Conservation (phyloP, 2,797 vertebrate genomes). For the Paratrypauchen microcephalus region DNA sequence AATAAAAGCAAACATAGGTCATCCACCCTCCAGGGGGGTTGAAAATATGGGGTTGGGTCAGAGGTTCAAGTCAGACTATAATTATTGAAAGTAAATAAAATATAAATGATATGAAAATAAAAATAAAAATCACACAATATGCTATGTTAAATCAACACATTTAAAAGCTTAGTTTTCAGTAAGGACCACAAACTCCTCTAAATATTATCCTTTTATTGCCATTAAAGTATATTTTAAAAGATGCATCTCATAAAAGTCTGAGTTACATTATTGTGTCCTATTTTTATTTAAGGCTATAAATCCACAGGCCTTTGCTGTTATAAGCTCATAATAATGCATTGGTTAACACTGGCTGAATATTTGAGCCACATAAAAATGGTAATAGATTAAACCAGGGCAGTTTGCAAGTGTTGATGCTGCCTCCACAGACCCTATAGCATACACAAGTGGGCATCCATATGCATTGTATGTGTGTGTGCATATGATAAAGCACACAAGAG, state of each 20-base stretch:
- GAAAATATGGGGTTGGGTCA: not conserved
- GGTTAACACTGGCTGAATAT: conserved; percentile 70
- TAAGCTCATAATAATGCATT: conserved; percentile 71
- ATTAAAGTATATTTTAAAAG: conserved; percentile 71
- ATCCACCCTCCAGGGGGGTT: not conserved
- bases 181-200: conserved; percentile 22
- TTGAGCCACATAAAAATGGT: conserved; percentile 71
- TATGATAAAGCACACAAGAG: conserved; percentile 52
- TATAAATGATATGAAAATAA: not conserved
- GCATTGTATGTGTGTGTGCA: conserved; percentile 39
- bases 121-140: not conserved
- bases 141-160: not conserved
- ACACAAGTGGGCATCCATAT: conserved; percentile 48
- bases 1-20: conserved; percentile 33
- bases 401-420: conserved; percentile 61
- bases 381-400: conserved; percentile 68
- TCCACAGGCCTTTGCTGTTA: conserved; percentile 66
- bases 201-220: conserved; percentile 57
- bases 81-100: too few relatives aligned
- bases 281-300: conserved; percentile 71
- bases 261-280: conserved; percentile 55
- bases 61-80: not conserved
- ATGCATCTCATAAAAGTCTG: conserved; percentile 67
- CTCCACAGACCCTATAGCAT: conserved; percentile 52
- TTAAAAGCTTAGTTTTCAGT: not conserved